Conservation (phyloP, 2,113 vertebrate species). For the Rallus limicola region DNA sequence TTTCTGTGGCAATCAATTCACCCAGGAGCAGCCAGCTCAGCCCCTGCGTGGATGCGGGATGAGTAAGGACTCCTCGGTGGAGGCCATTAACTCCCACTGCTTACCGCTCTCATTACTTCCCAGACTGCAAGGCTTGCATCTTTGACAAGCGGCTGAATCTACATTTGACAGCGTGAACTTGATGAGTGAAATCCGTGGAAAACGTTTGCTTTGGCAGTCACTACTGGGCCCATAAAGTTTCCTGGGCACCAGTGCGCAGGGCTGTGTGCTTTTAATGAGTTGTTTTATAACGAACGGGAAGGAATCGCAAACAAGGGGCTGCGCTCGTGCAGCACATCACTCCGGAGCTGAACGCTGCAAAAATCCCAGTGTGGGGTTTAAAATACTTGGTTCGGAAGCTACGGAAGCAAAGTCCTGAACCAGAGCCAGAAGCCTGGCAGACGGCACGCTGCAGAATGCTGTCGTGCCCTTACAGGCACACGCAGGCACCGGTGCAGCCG, state of each 20-base stretch:
- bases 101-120: constrained; percentile 54
- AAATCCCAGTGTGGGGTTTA: background rate
- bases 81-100: constrained; percentile 67
- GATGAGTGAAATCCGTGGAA: constrained; percentile 45
- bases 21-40: constrained; percentile 43
- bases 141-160: constrained; percentile 42
- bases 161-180: constrained; percentile 53
- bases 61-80: constrained; percentile 37
- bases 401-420: background rate
- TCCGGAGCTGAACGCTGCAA: background rate
- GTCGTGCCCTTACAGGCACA: background rate
- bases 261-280: constrained; percentile 42
- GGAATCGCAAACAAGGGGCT: background rate
- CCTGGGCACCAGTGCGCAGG: background rate
- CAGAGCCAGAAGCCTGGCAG: background rate
- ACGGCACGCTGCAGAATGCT: background rate
- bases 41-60: constrained; percentile 12
- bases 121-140: constrained; percentile 63
- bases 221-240: constrained; percentile 58
- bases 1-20: constrained; percentile 44
- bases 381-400: background rate
- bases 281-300: background rate
- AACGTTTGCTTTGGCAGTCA: constrained; percentile 60
- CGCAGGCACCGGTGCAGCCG: background rate
- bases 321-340: constrained; percentile 16